These are phyloP conservation scores for Austrofundulus limnaeus DNA, from an alignment of 2,113 vertebrate genomes.

Conservation along the genomic window DNA sequence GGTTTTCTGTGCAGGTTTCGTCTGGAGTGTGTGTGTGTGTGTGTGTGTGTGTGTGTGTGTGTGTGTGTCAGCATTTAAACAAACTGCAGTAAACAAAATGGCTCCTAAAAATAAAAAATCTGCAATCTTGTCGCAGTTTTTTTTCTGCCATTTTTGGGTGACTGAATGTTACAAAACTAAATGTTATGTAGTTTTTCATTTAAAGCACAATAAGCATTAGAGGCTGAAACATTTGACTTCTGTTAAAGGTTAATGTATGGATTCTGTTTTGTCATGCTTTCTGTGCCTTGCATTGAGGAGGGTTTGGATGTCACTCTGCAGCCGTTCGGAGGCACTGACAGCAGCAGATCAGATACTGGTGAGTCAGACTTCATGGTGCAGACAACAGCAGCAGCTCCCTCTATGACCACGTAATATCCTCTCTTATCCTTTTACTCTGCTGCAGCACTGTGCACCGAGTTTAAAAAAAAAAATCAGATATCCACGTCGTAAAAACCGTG, in stretches of 20 bases:
- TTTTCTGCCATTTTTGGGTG: slow-evolving; percentile 2
- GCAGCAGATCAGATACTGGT: slow-evolving; percentile 66
- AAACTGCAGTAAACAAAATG: slow-evolving; percentile 76
- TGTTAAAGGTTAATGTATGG: background rate
- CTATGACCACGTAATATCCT: slow-evolving; percentile 39
- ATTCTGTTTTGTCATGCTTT: slow-evolving; percentile 19
- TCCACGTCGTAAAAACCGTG: no score
- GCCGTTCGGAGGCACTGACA: slow-evolving; percentile 51
- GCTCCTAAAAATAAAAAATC: slow-evolving; percentile 67
- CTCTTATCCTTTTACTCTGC: slow-evolving; percentile 37
- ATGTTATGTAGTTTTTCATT: background rate
- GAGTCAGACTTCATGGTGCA: slow-evolving; percentile 59
- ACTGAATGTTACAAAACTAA: background rate
- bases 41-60: slow-evolving; percentile 20
- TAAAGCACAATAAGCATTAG: background rate
- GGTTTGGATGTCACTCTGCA: slow-evolving; percentile 31
- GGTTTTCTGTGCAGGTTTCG: no score
- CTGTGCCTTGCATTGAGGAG: background rate
- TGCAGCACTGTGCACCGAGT: slow-evolving; percentile 37
- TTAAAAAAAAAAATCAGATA: no score
- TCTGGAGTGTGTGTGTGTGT: no score
- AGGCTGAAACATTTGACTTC: background rate
- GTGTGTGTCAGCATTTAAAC: slow-evolving; percentile 64
- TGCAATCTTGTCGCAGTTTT: background rate
- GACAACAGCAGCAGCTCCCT: slow-evolving; percentile 46